These are phyloP conservation scores for Lepidocyrtoides sp. DNA, from an alignment of 2,888 invertebrate genomes.

Conservation along the genomic window DNA sequence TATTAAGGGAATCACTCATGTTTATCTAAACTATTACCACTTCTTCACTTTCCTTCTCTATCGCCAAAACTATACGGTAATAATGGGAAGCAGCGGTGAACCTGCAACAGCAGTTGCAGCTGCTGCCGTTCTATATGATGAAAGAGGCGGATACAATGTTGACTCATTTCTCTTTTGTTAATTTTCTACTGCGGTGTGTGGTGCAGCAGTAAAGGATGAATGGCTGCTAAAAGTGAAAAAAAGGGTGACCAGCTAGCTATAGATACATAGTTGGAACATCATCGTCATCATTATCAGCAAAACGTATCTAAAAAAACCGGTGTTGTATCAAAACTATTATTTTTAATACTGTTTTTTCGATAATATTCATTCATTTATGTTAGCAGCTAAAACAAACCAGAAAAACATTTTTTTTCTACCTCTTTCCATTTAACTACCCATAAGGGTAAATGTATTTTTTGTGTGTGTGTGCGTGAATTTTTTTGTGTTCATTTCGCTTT, in stretches of 20 bases:
- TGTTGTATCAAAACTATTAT: constrained; percentile 24
- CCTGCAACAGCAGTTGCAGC: constrained; percentile 18
- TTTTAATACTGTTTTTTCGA: not conserved
- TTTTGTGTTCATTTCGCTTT: constrained; percentile 23
- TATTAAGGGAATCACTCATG: constrained; percentile 71
- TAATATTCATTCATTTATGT: constrained; percentile 11
- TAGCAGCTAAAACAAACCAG: constrained; percentile 28
- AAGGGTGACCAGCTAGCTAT: not conserved
- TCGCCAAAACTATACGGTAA: not conserved
- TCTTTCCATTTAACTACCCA: not conserved
- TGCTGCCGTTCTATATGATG: constrained; percentile 11
- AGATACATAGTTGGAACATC: not conserved
- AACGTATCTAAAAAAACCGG: constrained; percentile 31
- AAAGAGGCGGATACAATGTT: constrained; percentile 55
- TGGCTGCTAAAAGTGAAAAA: too few species aligned
- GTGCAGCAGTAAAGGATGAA: constrained; percentile 17
- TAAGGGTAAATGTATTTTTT: too few species aligned
- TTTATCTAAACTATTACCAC: constrained; percentile 70
- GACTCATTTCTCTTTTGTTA: constrained; percentile 26
- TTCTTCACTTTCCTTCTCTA: not conserved
- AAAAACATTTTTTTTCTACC: not conserved
- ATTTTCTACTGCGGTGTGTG: not conserved
- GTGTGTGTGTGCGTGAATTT: constrained; percentile 20
- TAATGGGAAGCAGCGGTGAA: not conserved
- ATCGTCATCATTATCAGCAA: constrained; percentile 25